Evolutionary conservation across 2,888 invertebrate species (phyloP).

Genomic region (Diploptera punctata): DNA sequence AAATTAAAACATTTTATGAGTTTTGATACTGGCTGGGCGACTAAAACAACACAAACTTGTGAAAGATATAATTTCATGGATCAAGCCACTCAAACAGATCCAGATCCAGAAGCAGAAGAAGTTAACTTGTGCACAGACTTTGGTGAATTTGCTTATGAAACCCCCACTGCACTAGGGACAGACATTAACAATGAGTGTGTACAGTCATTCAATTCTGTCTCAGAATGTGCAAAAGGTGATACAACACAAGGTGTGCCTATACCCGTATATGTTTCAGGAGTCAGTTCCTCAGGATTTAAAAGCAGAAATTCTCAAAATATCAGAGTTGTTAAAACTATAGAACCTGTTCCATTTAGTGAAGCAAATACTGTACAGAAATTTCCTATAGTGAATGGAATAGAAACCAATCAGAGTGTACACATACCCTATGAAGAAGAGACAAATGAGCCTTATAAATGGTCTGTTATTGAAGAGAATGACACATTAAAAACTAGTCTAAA

Average conservation of each 20-base stretch:
- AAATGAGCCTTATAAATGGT: constrained; percentile 17
- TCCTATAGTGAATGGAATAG: neutral
- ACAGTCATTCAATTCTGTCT: no score
- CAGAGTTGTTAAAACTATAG: no score
- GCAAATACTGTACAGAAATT: neutral
- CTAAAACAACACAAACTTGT: neutral
- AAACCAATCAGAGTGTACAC: neutral
- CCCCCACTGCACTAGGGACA: no score
- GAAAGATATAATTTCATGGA: neutral
- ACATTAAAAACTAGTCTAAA: no score
- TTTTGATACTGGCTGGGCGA: neutral
- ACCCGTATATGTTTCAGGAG: constrained; percentile 15
- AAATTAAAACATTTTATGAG: constrained; percentile 3
- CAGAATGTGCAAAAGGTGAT: neutral
- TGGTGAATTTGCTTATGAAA: no score
- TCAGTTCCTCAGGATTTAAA: neutral
- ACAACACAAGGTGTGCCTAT: constrained; percentile 4
- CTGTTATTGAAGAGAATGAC: no score
- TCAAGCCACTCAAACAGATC: neutral
- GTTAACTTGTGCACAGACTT: no score
- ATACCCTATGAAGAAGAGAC: no score
- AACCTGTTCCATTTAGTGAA: no score
- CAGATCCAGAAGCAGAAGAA: no score
- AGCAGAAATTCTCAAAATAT: neutral
- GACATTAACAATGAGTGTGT: no score